These are phyloP conservation scores for Drosophila prosaltans DNA, from an alignment of 1,140 invertebrate species.

Conservation along the genomic window DNA sequence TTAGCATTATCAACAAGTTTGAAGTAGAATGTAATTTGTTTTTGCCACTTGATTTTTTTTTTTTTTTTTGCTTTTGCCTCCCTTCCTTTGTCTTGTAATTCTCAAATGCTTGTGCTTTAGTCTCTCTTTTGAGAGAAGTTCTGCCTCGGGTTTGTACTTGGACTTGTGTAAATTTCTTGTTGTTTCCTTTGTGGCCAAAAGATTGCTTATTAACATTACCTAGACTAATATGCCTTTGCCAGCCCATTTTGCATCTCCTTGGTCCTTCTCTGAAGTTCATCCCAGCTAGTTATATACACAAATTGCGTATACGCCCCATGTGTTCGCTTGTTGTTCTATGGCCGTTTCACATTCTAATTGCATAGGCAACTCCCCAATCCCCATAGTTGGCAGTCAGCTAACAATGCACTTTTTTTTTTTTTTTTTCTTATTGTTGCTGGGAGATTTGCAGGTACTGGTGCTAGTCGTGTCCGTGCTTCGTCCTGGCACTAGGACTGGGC, in stretches of 20 bases:
- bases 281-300: constrained; percentile 10
- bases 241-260: neutral
- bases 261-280: neutral
- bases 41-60: too few relatives aligned
- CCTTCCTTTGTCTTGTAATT: neutral
- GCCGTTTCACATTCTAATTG: constrained; percentile 51
- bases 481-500: constrained; percentile 5
- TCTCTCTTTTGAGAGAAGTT: neutral
- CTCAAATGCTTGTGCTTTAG: neutral
- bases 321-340: constrained; percentile 20
- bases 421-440: constrained; percentile 34
- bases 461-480: neutral
- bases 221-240: constrained; percentile 5
- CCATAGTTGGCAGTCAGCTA: constrained; percentile 29
- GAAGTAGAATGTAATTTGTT: too few relatives aligned
- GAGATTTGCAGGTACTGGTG: constrained; percentile 23
- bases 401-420: constrained; percentile 44
- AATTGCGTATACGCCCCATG: constrained; percentile 60
- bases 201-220: constrained; percentile 9
- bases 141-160: neutral
- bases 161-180: constrained; percentile 6
- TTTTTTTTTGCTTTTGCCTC: too few relatives aligned
- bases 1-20: too few relatives aligned
- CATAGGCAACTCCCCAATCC: constrained; percentile 28
- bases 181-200: constrained; percentile 3